A percentile compares a stretch with the other conserved stretches of the same genome.
phyloP scores from a whole-genome alignment of 2,888 invertebrate genomes.

The Danaus chrysippus region DNA sequence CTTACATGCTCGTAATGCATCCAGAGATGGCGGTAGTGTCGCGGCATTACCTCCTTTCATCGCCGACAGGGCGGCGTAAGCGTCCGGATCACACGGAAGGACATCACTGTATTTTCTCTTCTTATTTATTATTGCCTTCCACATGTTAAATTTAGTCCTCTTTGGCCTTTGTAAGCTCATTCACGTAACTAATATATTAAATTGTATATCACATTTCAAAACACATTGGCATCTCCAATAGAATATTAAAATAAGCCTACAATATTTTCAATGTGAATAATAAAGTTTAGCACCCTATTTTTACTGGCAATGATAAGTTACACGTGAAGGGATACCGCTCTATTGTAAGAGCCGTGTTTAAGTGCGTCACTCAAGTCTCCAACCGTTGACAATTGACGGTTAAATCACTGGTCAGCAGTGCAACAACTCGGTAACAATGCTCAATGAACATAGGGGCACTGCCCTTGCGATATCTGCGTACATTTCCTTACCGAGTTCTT shows the following conservation, averaged over 20 bases:
- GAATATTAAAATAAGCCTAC: background rate
- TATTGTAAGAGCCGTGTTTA: conserved; percentile 27
- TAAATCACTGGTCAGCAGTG: conserved; percentile 55
- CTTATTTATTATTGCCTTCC: conserved; percentile 70
- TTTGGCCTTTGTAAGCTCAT: conserved; percentile 70
- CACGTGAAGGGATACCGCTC: conserved; percentile 14
- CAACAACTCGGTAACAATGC: conserved; percentile 55
- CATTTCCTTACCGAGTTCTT: conserved; percentile 18
- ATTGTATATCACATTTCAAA: conserved; percentile 18
- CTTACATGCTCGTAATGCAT: conserved; percentile 75
- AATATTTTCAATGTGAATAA: conserved; percentile 5
- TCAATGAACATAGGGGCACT: conserved; percentile 63
- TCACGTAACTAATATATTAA: conserved; percentile 41
- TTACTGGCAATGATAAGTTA: conserved; percentile 13
- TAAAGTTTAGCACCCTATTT: conserved; percentile 2
- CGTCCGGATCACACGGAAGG: conserved; percentile 62
- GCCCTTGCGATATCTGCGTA: conserved; percentile 42
- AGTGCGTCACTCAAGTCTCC: conserved; percentile 20
- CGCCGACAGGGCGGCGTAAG: conserved; percentile 70
- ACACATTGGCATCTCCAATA: background rate
- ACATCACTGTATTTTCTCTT: conserved; percentile 72
- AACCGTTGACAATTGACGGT: conserved; percentile 53
- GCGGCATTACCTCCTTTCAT: conserved; percentile 71
- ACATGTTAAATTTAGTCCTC: conserved; percentile 66
- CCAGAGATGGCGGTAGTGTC: conserved; percentile 74